phyloP scores from a whole-genome alignment of 2,797 vertebrate genomes.

The Rhinogobio ventralis region DNA sequence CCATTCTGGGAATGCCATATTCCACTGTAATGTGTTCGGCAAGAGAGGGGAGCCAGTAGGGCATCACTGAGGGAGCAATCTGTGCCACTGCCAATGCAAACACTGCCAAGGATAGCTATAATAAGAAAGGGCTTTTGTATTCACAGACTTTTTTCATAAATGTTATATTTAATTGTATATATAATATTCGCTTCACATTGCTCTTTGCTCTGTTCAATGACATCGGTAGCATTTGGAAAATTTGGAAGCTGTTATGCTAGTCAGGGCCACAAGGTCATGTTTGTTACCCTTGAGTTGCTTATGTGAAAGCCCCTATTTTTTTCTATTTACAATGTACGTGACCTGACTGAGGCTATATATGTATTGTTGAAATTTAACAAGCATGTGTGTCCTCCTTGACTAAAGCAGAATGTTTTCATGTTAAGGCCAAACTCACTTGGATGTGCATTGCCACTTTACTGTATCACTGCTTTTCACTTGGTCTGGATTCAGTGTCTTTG shows the following conservation, averaged over 20 bases:
- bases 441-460: slow-evolving; percentile 33
- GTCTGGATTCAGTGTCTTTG: slow-evolving; percentile 32
- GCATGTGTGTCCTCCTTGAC: slow-evolving; percentile 10
- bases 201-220: not conserved
- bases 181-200: not conserved
- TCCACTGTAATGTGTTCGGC: slow-evolving; percentile 30
- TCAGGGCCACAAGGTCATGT: not conserved
- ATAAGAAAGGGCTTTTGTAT: not conserved
- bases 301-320: not conserved
- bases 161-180: not conserved
- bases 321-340: not conserved
- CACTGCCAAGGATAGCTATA: not conserved
- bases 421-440: not conserved
- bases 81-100: slow-evolving; percentile 22
- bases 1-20: slow-evolving; percentile 43
- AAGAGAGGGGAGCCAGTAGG: slow-evolving; percentile 14
- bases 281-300: slow-evolving; percentile 1
- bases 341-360: not conserved
- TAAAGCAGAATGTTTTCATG: slow-evolving; percentile 50
- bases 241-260: not conserved
- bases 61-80: not conserved
- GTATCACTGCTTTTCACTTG: slow-evolving; percentile 16
- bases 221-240: not conserved
- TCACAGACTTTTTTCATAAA: not conserved
- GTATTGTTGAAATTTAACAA: slow-evolving; percentile 22